These are phyloP conservation scores for Diceros bicornis DNA, from an alignment of 2,797 vertebrate species.

Conservation along the genomic window DNA sequence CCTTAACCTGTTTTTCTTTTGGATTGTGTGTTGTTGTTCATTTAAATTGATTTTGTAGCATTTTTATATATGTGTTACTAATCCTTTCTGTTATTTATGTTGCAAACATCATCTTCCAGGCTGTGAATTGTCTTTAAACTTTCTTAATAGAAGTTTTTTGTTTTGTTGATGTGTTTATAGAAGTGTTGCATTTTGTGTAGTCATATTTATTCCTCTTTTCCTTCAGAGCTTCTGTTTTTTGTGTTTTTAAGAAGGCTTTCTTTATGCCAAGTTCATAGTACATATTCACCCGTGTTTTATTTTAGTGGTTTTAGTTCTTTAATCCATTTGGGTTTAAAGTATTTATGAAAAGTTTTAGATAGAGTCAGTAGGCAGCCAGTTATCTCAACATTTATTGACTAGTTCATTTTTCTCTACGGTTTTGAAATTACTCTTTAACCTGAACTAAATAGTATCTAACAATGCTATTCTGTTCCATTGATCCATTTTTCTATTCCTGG, in stretches of 20 bases:
- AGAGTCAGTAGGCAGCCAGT: neutral
- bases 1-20: conserved; percentile 52
- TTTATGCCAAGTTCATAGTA: neutral
- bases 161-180: conserved; percentile 37
- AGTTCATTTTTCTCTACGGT: neutral
- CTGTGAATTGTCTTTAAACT: conserved; percentile 44
- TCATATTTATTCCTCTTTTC: conserved; percentile 37
- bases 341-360: neutral
- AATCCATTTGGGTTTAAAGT: conserved; percentile 28
- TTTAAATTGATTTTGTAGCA: conserved; percentile 41
- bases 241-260: neutral
- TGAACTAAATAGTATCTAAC: neutral
- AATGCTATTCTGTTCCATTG: neutral
- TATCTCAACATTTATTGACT: neutral
- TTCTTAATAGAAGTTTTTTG: conserved; percentile 53
- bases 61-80: neutral
- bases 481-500: neutral
- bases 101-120: conserved; percentile 52
- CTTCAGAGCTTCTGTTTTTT: neutral
- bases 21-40: conserved; percentile 25
- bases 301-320: conserved; percentile 26
- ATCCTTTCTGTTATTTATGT: conserved; percentile 15
- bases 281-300: neutral
- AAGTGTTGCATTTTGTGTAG: conserved; percentile 43
- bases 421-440: conserved; percentile 21